Conservation (phyloP, 2,888 invertebrate species). For the Heteromyza rotundicornis region DNA sequence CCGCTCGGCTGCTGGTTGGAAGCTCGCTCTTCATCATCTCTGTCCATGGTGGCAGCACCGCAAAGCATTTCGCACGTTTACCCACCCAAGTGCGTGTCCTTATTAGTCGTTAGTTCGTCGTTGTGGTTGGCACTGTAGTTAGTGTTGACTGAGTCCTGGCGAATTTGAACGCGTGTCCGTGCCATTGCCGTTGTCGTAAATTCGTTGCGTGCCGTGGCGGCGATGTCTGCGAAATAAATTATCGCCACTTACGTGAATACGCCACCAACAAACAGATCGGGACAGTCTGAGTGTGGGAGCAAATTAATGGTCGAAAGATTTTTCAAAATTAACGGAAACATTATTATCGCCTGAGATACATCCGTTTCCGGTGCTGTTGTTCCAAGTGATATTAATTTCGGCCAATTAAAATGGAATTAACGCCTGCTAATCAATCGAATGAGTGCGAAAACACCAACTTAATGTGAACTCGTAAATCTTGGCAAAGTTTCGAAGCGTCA, state of each 20-base stretch:
- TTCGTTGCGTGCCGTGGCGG: slow-evolving; percentile 10
- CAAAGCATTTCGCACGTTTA: slow-evolving; percentile 25
- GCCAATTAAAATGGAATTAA: slow-evolving; percentile 26
- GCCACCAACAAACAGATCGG: background rate
- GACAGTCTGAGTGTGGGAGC: background rate
- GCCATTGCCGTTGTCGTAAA: slow-evolving; percentile 12
- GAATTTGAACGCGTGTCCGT: slow-evolving; percentile 10
- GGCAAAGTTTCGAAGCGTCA: too few relatives aligned
- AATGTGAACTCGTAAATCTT: too few relatives aligned
- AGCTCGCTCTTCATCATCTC: slow-evolving; percentile 36
- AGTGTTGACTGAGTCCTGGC: slow-evolving; percentile 33
- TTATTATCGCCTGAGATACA: slow-evolving; percentile 12
- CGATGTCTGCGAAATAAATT: slow-evolving; percentile 22
- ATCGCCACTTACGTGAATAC: slow-evolving; percentile 4
- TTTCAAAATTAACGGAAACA: slow-evolving; percentile 9
- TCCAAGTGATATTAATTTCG: slow-evolving; percentile 18
- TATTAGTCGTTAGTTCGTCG: slow-evolving; percentile 37
- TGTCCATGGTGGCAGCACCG: slow-evolving; percentile 17
- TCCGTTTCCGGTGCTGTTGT: background rate
- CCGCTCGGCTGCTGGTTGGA: too few relatives aligned
- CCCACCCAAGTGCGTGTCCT: slow-evolving; percentile 31
- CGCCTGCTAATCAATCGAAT: slow-evolving; percentile 22
- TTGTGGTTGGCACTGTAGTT: slow-evolving; percentile 40
- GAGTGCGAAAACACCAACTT: too few relatives aligned
- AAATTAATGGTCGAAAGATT: slow-evolving; percentile 13